Evolutionary conservation across 2,888 invertebrate genomes (phyloP), one percentile per base, ranked within the genome.

Genomic region (Drosophila buzzatii): DNA sequence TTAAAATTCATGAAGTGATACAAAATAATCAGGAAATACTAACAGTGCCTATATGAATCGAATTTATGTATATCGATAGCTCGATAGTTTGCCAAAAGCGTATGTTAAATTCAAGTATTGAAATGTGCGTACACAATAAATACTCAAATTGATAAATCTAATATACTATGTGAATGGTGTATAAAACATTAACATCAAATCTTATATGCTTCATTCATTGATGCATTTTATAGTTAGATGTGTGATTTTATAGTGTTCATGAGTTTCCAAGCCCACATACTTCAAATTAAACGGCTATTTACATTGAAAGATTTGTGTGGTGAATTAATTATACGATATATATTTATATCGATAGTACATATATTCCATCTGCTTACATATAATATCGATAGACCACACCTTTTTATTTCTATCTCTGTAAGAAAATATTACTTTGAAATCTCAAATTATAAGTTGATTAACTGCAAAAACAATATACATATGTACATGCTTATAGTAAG

Each of bases 41-140:
- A 49, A 49, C 31, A 49, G 49, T 31, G 47, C 49, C 31, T 5
- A 49, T 27, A n/a, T 49, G 31, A 49, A n/a, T 49, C 31, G 31
- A 47, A n/a, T n/a, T n/a, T 27, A 4, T 27, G n/a, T n/a, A 31
- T 31, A 47, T 31, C 31, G 31, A 49, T 9, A n/a, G n/a, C 31
- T 45, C 14, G 14, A 45, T 45, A 23, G 7, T 3, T 45, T 23
- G 4, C 23, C 6, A 10, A n/a, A 18, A 18, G 1, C 3, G 12
- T 12, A 5, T n/a, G 31, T 7, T 51, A 51, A 12, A 12, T 18
- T 33, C n/a, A 51, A 33, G 31, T 12, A 49, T 7, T 45, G 23
- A 4, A 27, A 9, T 20, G 18, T 18, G 4, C 8, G 8, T 5
- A n/a, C 1, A 4, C 4, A 10, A 35, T 35, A 39, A 39, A 39